Conservation (phyloP, 1,140 invertebrate genomes). For the Galleria mellonella region DNA sequence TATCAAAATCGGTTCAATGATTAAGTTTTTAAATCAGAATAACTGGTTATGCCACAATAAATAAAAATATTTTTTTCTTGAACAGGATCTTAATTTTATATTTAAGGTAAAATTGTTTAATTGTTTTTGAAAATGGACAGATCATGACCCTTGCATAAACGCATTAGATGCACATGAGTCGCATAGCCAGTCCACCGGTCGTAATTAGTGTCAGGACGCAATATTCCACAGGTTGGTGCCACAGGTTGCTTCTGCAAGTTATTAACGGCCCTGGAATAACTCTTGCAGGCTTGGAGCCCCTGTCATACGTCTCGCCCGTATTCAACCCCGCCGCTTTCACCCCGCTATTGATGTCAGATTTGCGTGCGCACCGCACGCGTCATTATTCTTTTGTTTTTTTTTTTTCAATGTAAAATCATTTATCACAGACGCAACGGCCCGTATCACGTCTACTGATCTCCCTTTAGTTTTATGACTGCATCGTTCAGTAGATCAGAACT, state of each 20-base stretch:
- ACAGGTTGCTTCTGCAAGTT: conserved; percentile 44
- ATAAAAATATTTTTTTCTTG: too few relatives aligned
- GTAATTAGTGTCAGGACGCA: conserved; percentile 6
- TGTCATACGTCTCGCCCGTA: neutral
- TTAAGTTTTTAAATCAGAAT: too few relatives aligned
- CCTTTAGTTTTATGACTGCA: too few relatives aligned
- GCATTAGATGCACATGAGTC: neutral
- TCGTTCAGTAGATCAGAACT: too few relatives aligned
- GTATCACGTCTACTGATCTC: too few relatives aligned
- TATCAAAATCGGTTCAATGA: too few relatives aligned
- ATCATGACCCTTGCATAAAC: too few relatives aligned
- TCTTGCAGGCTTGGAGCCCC: conserved; percentile 22
- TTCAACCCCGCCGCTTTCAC: neutral
- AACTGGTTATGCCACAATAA: too few relatives aligned
- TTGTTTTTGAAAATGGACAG: too few relatives aligned
- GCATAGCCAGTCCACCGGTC: neutral
- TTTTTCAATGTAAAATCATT: neutral
- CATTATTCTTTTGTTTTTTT: conserved; percentile 1
- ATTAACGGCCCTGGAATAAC: conserved; percentile 35
- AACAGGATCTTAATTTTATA: too few relatives aligned
- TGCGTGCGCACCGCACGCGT: neutral
- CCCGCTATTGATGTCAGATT: conserved; percentile 2
- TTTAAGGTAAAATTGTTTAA: too few relatives aligned
- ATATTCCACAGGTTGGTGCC: conserved; percentile 25
- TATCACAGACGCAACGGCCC: neutral